These are phyloP conservation scores for Propithecus coquereli DNA, from an alignment of 2,113 vertebrate species.

Conservation along the genomic window DNA sequence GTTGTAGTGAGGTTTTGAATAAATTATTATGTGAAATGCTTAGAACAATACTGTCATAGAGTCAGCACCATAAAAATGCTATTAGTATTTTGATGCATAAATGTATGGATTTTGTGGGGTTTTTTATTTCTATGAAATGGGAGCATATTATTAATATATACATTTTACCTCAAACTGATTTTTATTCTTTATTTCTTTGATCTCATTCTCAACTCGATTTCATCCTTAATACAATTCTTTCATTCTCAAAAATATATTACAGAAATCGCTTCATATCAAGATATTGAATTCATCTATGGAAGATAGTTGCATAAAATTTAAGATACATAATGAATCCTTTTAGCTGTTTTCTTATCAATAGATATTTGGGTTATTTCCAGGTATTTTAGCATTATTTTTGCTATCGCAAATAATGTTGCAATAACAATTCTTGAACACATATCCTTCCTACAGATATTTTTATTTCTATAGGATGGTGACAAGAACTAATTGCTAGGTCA, in stretches of 20 bases:
- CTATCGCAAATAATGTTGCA: not conserved
- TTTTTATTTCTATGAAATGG: not conserved
- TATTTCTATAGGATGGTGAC: not conserved
- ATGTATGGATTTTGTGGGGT: not conserved
- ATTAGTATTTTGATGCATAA: not conserved
- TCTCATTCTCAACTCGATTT: not conserved
- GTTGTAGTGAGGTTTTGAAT: not conserved
- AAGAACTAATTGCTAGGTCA: not conserved
- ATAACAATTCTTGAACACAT: not conserved
- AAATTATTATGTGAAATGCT: not conserved
- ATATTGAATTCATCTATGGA: not conserved
- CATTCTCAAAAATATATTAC: not conserved
- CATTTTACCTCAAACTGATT: not conserved
- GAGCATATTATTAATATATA: not conserved
- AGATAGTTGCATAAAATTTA: not conserved
- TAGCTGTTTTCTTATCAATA: not conserved
- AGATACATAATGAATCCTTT: not conserved
- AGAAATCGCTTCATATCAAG: not conserved
- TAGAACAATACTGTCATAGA: not conserved
- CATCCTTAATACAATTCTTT: not conserved
- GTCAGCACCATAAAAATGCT: not conserved
- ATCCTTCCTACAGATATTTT: not conserved
- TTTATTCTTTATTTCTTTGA: not conserved
- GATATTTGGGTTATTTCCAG: not conserved
- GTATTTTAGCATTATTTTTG: not conserved